phyloP scores from a whole-genome alignment of 2,888 invertebrate genomes.

The Harpalus rubripes region DNA sequence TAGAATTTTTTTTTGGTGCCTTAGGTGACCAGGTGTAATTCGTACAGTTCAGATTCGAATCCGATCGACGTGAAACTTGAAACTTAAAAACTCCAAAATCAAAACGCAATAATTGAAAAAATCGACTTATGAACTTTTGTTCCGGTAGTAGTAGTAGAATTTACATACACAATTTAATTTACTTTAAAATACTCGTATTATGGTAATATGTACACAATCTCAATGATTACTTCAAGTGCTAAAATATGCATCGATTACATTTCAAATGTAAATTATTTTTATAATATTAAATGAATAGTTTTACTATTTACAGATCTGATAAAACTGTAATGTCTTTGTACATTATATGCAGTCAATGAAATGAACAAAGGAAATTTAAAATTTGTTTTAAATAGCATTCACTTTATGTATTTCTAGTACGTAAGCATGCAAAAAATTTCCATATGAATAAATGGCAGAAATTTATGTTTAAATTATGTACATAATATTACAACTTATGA shows the following conservation, averaged over 20 bases:
- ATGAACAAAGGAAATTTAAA: neutral
- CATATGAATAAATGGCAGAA: conserved; percentile 1
- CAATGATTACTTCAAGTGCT: conserved; percentile 4
- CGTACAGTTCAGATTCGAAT: too few relatives aligned
- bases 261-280: neutral
- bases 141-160: too few relatives aligned
- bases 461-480: conserved; percentile 27
- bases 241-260: neutral
- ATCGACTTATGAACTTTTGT: too few relatives aligned
- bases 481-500: conserved; percentile 27
- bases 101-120: too few relatives aligned
- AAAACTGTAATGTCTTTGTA: conserved; percentile 7
- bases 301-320: neutral
- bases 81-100: too few relatives aligned
- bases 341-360: neutral
- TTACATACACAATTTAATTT: neutral
- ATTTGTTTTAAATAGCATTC: neutral
- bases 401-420: neutral
- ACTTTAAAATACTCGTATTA: neutral
- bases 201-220: neutral
- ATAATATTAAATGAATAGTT: neutral
- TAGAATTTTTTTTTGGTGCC: too few relatives aligned
- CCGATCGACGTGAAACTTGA: neutral
- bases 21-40: too few relatives aligned
- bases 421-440: conserved; percentile 5